These are phyloP conservation scores for Atopsyche davidsoni DNA, from an alignment of 1,140 invertebrate species.

Conservation along the genomic window DNA sequence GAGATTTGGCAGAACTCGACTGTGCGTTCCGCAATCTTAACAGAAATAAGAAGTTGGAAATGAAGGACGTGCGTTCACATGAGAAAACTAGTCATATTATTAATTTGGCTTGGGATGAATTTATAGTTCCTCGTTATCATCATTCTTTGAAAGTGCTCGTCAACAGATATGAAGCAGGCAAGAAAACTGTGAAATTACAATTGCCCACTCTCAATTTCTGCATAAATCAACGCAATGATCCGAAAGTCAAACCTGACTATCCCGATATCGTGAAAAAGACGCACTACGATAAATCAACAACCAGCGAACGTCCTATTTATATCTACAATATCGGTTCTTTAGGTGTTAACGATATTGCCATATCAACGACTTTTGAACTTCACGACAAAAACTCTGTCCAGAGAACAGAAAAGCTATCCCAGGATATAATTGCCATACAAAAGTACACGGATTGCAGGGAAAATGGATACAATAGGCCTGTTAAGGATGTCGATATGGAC, in stretches of 20 bases:
- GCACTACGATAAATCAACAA: constrained; percentile 40
- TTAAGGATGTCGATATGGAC: constrained; percentile 34
- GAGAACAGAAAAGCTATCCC: constrained; percentile 29
- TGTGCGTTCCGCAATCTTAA: constrained; percentile 53
- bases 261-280: constrained; percentile 46
- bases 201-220: constrained; percentile 41
- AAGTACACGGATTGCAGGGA: constrained; percentile 46
- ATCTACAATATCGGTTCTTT: constrained; percentile 45
- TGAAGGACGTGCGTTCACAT: constrained; percentile 41
- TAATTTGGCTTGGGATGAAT: constrained; percentile 59
- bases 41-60: constrained; percentile 41
- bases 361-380: constrained; percentile 33
- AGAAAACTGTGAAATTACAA: constrained; percentile 35
- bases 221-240: constrained; percentile 45
- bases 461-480: constrained; percentile 32
- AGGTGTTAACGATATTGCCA: constrained; percentile 42
- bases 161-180: constrained; percentile 40
- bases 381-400: constrained; percentile 33
- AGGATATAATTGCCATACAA: constrained; percentile 37
- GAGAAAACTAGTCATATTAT: constrained; percentile 49
- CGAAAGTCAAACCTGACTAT: constrained; percentile 40
- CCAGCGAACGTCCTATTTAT: constrained; percentile 34
- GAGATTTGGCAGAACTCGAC: constrained; percentile 55
- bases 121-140: constrained; percentile 54
- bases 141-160: constrained; percentile 42